phyloP scores from a whole-genome alignment of 1,140 invertebrate genomes.

The Drosophila navojoa region DNA sequence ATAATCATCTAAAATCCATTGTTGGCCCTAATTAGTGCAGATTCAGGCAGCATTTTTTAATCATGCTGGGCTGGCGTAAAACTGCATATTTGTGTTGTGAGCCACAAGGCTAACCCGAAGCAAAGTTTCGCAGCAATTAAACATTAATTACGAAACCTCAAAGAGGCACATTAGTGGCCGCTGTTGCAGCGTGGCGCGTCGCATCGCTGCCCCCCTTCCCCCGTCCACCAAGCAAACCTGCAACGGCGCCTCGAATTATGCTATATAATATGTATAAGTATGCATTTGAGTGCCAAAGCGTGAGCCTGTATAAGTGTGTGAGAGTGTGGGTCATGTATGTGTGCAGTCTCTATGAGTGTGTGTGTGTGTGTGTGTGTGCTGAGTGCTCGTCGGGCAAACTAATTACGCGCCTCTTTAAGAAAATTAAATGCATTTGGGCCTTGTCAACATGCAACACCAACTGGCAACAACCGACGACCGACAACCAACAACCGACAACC shows the following conservation, averaged over 20 bases:
- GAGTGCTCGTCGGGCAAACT: conserved; percentile 54
- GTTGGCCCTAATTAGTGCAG: conserved; percentile 3
- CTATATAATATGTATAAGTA: conserved; percentile 34
- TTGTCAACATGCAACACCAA: conserved; percentile 56
- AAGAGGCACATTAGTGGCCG: conserved; percentile 70
- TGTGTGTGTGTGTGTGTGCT: background rate
- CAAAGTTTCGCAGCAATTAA: conserved; percentile 57
- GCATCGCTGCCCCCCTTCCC: no score
- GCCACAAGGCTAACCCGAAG: conserved; percentile 37
- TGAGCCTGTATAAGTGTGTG: conserved; percentile 4
- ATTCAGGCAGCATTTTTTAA: conserved; percentile 4
- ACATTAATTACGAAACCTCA: conserved; percentile 66
- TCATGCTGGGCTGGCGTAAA: conserved; percentile 3
- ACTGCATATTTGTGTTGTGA: conserved; percentile 10
- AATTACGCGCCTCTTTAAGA: conserved; percentile 78
- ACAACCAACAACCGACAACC: conserved; percentile 8
- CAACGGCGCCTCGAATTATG: conserved; percentile 45
- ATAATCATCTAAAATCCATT: background rate
- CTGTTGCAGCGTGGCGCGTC: conserved; percentile 28
- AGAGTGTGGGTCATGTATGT: conserved; percentile 2
- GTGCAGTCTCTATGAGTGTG: background rate
- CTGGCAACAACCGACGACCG: conserved; percentile 9
- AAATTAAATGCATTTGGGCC: conserved; percentile 78
- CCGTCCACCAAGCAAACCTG: conserved; percentile 22
- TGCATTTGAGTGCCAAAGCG: background rate